Conservation (phyloP, 2,888 invertebrate genomes). For the Oligia latruncula region DNA sequence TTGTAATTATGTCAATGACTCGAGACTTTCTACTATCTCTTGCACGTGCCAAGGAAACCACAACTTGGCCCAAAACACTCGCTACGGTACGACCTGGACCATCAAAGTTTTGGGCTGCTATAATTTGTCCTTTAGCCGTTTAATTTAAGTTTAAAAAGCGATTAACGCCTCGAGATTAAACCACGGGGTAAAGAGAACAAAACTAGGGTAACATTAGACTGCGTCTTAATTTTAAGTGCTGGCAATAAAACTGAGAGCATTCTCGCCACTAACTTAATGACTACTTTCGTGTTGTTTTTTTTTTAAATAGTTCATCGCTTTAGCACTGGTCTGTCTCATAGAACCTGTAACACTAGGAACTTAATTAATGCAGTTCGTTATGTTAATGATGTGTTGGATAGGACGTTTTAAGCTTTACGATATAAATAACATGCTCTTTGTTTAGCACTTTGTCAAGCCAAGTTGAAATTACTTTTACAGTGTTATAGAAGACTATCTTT, state of each 20-base stretch:
- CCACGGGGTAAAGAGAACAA: slow-evolving; percentile 47
- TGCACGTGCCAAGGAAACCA: slow-evolving; percentile 39
- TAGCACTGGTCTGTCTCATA: slow-evolving; percentile 21
- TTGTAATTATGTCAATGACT: slow-evolving; percentile 35
- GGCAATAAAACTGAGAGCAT: slow-evolving; percentile 53
- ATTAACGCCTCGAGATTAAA: slow-evolving; percentile 61
- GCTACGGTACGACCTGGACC: slow-evolving; percentile 43
- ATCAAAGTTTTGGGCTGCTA: slow-evolving; percentile 49
- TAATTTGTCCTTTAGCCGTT: slow-evolving; percentile 56
- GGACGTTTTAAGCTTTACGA: not conserved
- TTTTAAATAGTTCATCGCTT: slow-evolving; percentile 35
- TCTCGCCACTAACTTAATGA: slow-evolving; percentile 55
- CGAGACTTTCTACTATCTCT: slow-evolving; percentile 26
- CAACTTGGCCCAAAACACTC: slow-evolving; percentile 31
- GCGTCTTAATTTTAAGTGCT: slow-evolving; percentile 58
- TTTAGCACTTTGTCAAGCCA: not conserved
- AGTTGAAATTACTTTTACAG: not conserved
- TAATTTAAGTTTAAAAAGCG: slow-evolving; percentile 66
- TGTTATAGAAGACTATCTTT: not conserved
- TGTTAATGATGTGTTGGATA: slow-evolving; percentile 18
- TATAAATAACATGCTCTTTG: not conserved
- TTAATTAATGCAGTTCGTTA: slow-evolving; percentile 11
- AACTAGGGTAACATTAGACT: slow-evolving; percentile 45
- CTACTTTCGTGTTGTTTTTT: slow-evolving; percentile 36
- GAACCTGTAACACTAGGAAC: slow-evolving; percentile 11